Base-by-base conservation (phyloP, 2,113 vertebrate species). In the Polypterus bichir region DNA sequence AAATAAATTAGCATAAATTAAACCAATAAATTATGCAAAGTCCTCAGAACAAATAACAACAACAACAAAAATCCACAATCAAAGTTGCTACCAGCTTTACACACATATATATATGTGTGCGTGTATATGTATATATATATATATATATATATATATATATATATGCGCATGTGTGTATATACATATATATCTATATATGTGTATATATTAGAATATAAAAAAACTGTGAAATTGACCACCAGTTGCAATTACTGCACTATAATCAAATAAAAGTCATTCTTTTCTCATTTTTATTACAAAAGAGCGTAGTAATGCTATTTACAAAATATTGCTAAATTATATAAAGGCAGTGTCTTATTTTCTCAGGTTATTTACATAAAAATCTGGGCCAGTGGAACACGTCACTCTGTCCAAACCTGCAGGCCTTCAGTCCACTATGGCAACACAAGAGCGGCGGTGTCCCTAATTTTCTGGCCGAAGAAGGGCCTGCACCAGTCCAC, bases 1-100 rank as follows among this genome's bases (percentile, higher is more conserved):
- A 92, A 97, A 97, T 97, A 95, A 95, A 96, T 97, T 96, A 93
- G 88, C 92, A 95, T 96, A 97, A 97, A 97, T 95, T 96, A 96
- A 94, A 95, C 88, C 89, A 95, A 97, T 97, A 97, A 97, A 96
- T 97, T 94, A 97, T 91, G 91, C 89, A 94, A 93, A 89, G 90
- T 93, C 83, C 88, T 93, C 86, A 91, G 90, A 91, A 95, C 91
- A 90, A 89, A 73, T 87, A 85, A 89, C 85, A 83, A 94, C 89
- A 92, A 71, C 70, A 65, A 87, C 81, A 79, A 66, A 84, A 88
- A 85, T 89, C 88, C 87, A 89, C 88, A 91, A 85, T 86, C 79
- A 85, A 91, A 90, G 86, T 88, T 82, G 83, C 79, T 77, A 84
- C 80, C 87, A 86, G 81, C 87, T 86, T 85, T 84, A 83, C 80